Base-by-base conservation (phyloP, 2,888 invertebrate species). In the Hoplodrina blanda region DNA sequence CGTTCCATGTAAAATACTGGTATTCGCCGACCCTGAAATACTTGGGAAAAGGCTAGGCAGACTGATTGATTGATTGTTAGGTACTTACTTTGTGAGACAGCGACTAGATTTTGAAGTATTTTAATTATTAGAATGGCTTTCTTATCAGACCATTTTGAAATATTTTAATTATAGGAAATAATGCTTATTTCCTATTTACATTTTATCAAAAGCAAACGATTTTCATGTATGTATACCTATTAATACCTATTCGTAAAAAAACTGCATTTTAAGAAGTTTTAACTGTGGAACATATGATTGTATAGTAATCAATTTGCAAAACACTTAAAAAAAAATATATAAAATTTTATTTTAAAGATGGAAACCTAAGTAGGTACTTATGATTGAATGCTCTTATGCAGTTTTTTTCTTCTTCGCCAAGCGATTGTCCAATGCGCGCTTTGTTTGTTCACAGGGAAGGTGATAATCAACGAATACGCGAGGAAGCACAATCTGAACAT, bases 391-490 rank as follows among this genome's bases (percentile, higher is more conserved):
- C 8, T 37, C 8, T 41, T 13, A 54, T 69, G 79, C 69, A 74
- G 69, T 66, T 74, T 78, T 62, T 64, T 53, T 19, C 3, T 0
- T 1, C 30, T 30, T 11, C 53, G 69, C 62, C 57, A 41, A 41
- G 89, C 87, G 88, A 87, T 65, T 73, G 85, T 83, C 76, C 76
- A 79, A 81, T 78, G 53, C 85, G 92, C 92, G 91, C 88, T 69
- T 87, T 87, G 82, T 72, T 94, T 95, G 94, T 95, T 84, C 93
- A 74, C 96, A 97, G 97, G 97, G 76, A 97, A 97, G 95, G 96
- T 97, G 93, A 97, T 97, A 87, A 97, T 97, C 91, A 97, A 97
- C 94, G 97, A 97, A 94, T 97, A 97, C 93, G 97, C 97, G 89
- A 96, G 97, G 95, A 97, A 97, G 87, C 97, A 97, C 95, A 97